Evolutionary conservation across 2,113 vertebrate genomes (phyloP).

Genomic region (Antigone vipio): DNA sequence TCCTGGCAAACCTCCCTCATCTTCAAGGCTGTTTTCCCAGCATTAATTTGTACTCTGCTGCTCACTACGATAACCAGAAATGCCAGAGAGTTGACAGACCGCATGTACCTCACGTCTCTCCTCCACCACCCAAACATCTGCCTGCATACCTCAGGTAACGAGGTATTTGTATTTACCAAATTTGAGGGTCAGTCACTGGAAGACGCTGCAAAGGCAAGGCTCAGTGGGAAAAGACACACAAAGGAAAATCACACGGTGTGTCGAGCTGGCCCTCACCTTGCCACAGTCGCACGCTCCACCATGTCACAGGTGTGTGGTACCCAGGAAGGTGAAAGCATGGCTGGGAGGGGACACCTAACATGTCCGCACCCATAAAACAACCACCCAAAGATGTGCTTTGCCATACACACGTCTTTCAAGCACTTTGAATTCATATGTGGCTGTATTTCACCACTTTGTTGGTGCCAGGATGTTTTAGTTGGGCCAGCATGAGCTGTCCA

Average conservation of each 20-base stretch:
- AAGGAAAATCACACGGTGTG: not conserved
- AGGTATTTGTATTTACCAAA: not conserved
- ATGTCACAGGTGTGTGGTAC: not conserved
- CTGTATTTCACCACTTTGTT: not conserved
- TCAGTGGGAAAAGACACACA: not conserved
- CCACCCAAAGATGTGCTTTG: not conserved
- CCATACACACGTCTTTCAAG: not conserved
- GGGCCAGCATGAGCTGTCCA: not conserved
- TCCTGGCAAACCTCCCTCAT: not conserved
- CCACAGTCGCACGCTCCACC: fast-evolving
- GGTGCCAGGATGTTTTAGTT: not conserved
- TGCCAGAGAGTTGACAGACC: not conserved
- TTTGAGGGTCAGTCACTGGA: not conserved
- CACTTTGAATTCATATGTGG: not conserved
- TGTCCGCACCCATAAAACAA: not conserved
- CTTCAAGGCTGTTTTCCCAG: not conserved
- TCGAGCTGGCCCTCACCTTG: not conserved
- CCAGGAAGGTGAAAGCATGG: not conserved
- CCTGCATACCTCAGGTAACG: not conserved
- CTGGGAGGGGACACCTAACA: not conserved
- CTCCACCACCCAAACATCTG: not conserved
- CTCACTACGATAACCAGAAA: not conserved
- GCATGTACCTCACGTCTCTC: not conserved
- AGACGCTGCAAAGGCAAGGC: not conserved
- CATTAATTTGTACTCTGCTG: not conserved